Conservation (phyloP, 2,888 invertebrate genomes). For the Lithophane ornitopus region DNA sequence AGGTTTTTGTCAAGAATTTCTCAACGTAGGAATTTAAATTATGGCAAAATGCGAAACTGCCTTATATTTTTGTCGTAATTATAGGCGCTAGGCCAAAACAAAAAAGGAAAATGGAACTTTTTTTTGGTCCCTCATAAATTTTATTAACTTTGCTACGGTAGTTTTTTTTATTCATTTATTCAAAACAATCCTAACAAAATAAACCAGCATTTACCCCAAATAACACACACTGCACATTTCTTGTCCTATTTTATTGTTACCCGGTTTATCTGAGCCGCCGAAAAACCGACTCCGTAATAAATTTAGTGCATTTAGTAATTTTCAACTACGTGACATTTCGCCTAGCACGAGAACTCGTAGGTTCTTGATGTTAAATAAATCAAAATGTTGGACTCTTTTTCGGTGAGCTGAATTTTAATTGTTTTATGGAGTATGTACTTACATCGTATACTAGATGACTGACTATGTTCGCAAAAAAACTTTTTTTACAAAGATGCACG, state of each 20-base stretch:
- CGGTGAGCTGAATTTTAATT: constrained; percentile 34
- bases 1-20: too few relatives aligned
- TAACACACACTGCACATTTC: constrained; percentile 6
- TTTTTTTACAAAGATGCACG: too few relatives aligned
- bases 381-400: constrained; percentile 28
- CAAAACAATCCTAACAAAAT: too few relatives aligned
- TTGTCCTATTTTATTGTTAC: constrained; percentile 17
- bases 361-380: constrained; percentile 44
- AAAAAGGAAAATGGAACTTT: too few relatives aligned
- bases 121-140: too few relatives aligned
- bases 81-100: too few relatives aligned
- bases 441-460: background rate
- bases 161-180: too few relatives aligned
- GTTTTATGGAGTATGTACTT: background rate
- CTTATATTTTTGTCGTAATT: too few relatives aligned
- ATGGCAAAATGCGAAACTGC: too few relatives aligned
- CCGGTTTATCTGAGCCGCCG: background rate
- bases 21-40: too few relatives aligned
- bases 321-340: constrained; percentile 46
- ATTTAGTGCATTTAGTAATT: constrained; percentile 52
- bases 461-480: background rate
- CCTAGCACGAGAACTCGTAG: background rate
- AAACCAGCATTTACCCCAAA: background rate
- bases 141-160: too few relatives aligned
- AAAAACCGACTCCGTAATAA: constrained; percentile 30